Evolutionary conservation across 2,888 invertebrate species (phyloP), one percentile per base, ranked within the genome.

Genomic region (Epsilonema sp.): DNA sequence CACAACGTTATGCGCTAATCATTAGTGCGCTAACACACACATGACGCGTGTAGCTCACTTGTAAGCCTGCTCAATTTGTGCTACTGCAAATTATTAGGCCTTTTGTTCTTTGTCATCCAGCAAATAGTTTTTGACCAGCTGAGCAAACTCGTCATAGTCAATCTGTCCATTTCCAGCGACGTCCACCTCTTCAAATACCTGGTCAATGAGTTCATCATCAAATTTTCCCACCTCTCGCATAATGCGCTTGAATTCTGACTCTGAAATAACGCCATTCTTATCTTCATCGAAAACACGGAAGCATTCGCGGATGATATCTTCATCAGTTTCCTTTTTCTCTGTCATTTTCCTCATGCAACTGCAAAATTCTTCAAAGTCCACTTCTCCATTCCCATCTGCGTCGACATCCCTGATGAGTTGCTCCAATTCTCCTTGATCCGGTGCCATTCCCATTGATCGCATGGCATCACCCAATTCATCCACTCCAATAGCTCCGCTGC

Each of bases 351-450:
- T 63, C 60, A 63, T 59, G 50, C 64, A 64, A 5, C 56, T 58
- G 47, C 63, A 63, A 50, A 63, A 63, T 48, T 63, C 63, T n/a
- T 58, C 59, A 46, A 63, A 63, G 45, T 63, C 63, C 40, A 63
- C 64, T 47, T 64, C 63, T 2, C 62, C 62, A 39, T 62, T 62
- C 1, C 62, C 62, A 50, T 62, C 62, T 5, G 60, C 60, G 46
- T 62, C 62, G 4, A 62, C 59, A 60, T 63, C 63, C 46, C 53
- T 53, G 36, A 63, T 62, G 25, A 62, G 53, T 26, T 55, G 54
- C 45, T 62, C 60, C 38, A 64, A 56, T 42, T 63, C 63, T 16
- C 50, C 43, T 38, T 60, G 55, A 44, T 56, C 58, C 2, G 58
- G 55, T 25, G 57, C 55, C 47, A 63, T 51, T 11, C 63, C 63